phyloP scores from a whole-genome alignment of 1,140 invertebrate genomes.

The Eciton burchellii region DNA sequence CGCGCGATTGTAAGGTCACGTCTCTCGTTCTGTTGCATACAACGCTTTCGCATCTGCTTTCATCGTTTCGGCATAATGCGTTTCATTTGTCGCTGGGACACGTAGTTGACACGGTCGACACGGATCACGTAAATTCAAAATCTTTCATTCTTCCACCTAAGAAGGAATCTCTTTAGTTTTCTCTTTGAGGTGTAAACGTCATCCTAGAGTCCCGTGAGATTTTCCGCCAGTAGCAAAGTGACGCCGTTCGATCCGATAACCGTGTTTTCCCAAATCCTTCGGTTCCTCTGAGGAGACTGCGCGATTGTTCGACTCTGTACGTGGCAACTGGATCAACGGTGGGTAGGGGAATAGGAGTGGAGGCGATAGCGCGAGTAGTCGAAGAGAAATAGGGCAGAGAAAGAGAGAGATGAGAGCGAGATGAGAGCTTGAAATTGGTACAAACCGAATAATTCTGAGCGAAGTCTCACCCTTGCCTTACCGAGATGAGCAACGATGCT shows the following conservation, averaged over 20 bases:
- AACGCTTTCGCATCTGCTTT: too few species aligned
- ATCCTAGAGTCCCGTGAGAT: constrained; percentile 44
- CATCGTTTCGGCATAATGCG: too few species aligned
- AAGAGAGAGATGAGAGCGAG: constrained; percentile 65
- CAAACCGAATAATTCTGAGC: constrained; percentile 74
- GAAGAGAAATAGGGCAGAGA: constrained; percentile 15
- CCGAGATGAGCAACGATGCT: constrained; percentile 67
- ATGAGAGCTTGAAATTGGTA: constrained; percentile 75
- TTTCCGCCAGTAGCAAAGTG: constrained; percentile 57
- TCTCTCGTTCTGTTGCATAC: too few species aligned
- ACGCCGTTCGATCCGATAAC: constrained; percentile 60
- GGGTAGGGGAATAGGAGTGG: constrained; percentile 18
- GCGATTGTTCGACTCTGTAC: constrained; percentile 61
- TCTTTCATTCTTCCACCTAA: constrained; percentile 17
- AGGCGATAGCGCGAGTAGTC: constrained; percentile 25
- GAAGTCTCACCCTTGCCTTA: constrained; percentile 62
- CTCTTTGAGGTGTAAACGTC: constrained; percentile 44
- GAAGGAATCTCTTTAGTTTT: constrained; percentile 37
- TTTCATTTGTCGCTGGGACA: too few species aligned
- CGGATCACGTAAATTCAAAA: constrained; percentile 19
- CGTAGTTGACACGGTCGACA: background rate
- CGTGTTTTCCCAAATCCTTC: constrained; percentile 63
- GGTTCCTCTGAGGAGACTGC: constrained; percentile 35
- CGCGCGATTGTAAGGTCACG: too few species aligned
- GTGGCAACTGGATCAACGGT: constrained; percentile 34